Evolutionary conservation across 2,888 invertebrate genomes (phyloP).

Genomic region (Nebria brevicollis): DNA sequence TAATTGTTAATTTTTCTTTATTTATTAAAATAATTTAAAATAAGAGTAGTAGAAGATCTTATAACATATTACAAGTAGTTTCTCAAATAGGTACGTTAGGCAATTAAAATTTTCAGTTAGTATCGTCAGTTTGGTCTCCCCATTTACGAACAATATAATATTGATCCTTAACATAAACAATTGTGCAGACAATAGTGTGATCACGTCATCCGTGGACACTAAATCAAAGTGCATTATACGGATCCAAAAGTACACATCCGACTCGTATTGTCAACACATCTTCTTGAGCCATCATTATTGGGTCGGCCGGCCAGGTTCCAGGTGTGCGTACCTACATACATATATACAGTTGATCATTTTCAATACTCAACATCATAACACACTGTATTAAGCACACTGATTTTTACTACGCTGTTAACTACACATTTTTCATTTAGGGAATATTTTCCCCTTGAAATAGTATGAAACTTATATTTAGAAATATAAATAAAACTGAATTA

Average conservation of each 20-base stretch:
- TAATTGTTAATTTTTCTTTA: too few species aligned
- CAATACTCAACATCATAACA: neutral
- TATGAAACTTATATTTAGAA: too few species aligned
- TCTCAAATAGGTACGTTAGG: neutral
- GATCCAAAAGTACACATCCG: conserved; percentile 45
- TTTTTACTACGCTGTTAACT: neutral
- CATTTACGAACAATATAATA: conserved; percentile 13
- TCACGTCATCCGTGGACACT: conserved; percentile 46
- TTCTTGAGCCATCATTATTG: conserved; percentile 47
- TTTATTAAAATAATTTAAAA: too few species aligned
- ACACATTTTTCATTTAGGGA: too few species aligned
- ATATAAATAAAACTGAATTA: too few species aligned
- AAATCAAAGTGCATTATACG: conserved; percentile 44
- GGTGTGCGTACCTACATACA: conserved; percentile 54
- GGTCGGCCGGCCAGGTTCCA: conserved; percentile 53
- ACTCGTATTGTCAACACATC: conserved; percentile 56
- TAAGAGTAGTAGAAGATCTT: too few species aligned
- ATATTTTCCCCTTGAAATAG: too few species aligned
- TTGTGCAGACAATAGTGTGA: conserved; percentile 23
- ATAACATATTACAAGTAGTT: too few species aligned
- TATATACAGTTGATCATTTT: conserved; percentile 5
- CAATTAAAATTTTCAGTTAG: conserved; percentile 41
- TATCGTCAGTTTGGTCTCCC: conserved; percentile 3
- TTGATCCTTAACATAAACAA: conserved; percentile 45
- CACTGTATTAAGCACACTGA: neutral